These are phyloP conservation scores for Porites australiensis DNA, from an alignment of 64 coral and sea anemone species.

Conservation along the genomic window DNA sequence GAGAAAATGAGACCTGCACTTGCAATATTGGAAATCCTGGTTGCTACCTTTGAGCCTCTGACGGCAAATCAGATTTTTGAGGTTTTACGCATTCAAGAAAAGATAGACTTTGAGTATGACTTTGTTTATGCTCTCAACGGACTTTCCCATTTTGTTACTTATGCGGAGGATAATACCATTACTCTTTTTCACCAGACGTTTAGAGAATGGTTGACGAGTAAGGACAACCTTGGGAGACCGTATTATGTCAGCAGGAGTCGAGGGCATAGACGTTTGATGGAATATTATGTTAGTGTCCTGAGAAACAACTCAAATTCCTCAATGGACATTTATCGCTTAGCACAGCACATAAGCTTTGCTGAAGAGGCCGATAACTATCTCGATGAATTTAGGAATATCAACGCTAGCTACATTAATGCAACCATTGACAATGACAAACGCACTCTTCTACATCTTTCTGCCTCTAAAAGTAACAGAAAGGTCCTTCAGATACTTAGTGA, in stretches of 20 bases:
- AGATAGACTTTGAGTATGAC: constrained; percentile 66
- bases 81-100: neutral
- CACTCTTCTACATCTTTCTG: constrained; percentile 76
- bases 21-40: constrained; percentile 45
- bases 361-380: neutral
- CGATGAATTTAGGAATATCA: constrained; percentile 18
- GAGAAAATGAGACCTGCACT: constrained; percentile 50
- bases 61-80: neutral
- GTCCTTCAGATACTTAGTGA: constrained; percentile 38
- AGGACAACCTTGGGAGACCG: constrained; percentile 53
- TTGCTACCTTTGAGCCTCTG: constrained; percentile 38
- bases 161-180: constrained; percentile 47
- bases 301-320: neutral
- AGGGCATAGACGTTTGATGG: constrained; percentile 62
- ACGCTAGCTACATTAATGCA: constrained; percentile 8
- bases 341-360: constrained; percentile 50
- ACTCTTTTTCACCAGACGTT: constrained; percentile 80
- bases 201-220: constrained; percentile 79
- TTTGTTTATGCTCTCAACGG: constrained; percentile 55
- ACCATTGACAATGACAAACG: constrained; percentile 37
- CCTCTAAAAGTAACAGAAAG: neutral
- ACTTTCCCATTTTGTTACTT: constrained; percentile 64
- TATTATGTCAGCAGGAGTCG: constrained; percentile 58
- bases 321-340: constrained; percentile 53
- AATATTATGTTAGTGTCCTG: constrained; percentile 43